phyloP scores from a whole-genome alignment of 2,888 invertebrate species.

The Volucella bombylans region DNA sequence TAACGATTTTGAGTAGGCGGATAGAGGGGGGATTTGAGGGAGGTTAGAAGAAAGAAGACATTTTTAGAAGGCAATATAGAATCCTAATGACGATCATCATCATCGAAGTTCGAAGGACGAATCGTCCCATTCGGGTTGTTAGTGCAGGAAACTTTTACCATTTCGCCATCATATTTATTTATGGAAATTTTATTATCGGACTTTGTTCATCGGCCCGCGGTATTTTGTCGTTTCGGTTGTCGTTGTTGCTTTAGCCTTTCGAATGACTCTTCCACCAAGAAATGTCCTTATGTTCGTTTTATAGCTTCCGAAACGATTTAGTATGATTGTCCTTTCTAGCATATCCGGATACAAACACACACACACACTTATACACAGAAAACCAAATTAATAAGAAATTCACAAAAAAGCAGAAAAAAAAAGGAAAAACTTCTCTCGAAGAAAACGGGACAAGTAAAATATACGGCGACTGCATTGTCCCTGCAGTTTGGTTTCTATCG shows the following conservation, averaged over 20 bases:
- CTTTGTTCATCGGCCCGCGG: slow-evolving; percentile 71
- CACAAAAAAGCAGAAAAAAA: slow-evolving; percentile 36
- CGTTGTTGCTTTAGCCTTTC: not conserved
- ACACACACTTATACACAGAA: slow-evolving; percentile 15
- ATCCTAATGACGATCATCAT: slow-evolving; percentile 72
- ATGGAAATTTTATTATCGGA: slow-evolving; percentile 74
- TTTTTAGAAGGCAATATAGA: slow-evolving; percentile 33
- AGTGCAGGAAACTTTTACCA: slow-evolving; percentile 62
- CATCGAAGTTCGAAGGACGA: slow-evolving; percentile 67
- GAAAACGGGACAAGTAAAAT: slow-evolving; percentile 31
- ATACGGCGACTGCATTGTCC: slow-evolving; percentile 65
- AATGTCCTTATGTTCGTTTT: slow-evolving; percentile 66
- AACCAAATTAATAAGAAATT: slow-evolving; percentile 59
- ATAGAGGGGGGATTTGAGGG: not conserved
- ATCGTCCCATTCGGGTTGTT: slow-evolving; percentile 31
- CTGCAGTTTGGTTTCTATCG: slow-evolving; percentile 50
- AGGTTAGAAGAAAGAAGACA: no score
- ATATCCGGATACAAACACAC: not conserved
- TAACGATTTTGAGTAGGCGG: not conserved
- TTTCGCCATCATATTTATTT: slow-evolving; percentile 72
- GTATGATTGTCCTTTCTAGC: slow-evolving; percentile 60
- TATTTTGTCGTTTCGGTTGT: slow-evolving; percentile 37
- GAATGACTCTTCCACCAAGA: slow-evolving; percentile 7
- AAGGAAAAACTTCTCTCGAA: slow-evolving; percentile 31
- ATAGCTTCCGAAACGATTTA: slow-evolving; percentile 72